phyloP scores from a whole-genome alignment of 2,797 vertebrate genomes.

The Nothura maculosa region DNA sequence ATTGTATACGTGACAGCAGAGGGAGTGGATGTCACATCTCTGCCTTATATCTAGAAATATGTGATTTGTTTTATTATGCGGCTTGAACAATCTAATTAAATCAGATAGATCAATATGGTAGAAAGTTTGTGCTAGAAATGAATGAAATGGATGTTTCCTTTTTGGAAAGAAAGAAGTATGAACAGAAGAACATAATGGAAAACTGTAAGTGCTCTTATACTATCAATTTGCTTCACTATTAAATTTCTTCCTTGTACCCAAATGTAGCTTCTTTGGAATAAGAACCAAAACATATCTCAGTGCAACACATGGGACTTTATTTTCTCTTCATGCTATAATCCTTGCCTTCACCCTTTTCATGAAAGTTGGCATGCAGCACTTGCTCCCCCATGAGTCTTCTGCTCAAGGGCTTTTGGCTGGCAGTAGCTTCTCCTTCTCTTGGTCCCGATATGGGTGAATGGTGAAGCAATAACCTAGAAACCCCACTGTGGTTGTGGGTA shows the following conservation, averaged over 20 bases:
- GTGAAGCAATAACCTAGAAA: background rate
- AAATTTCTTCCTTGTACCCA: background rate
- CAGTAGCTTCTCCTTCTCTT: too few relatives aligned
- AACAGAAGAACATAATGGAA: accelerated
- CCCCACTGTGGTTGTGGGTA: background rate
- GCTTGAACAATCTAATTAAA: background rate
- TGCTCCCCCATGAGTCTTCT: background rate
- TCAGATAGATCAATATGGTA: background rate
- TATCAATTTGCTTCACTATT: background rate
- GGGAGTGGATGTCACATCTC: background rate
- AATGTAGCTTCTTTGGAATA: background rate
- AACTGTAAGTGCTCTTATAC: background rate
- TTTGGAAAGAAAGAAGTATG: background rate
- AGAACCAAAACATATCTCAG: accelerated
- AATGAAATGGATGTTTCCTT: background rate
- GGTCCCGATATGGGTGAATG: background rate
- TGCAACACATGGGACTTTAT: background rate
- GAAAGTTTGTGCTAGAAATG: background rate
- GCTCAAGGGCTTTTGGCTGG: background rate
- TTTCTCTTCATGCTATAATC: background rate
- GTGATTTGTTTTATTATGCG: background rate
- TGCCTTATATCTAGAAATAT: background rate
- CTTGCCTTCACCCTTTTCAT: background rate
- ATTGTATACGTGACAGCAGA: background rate
- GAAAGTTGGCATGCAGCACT: background rate